Conservation (phyloP, 2,797 vertebrate species). For the Rhinoraja longicauda region DNA sequence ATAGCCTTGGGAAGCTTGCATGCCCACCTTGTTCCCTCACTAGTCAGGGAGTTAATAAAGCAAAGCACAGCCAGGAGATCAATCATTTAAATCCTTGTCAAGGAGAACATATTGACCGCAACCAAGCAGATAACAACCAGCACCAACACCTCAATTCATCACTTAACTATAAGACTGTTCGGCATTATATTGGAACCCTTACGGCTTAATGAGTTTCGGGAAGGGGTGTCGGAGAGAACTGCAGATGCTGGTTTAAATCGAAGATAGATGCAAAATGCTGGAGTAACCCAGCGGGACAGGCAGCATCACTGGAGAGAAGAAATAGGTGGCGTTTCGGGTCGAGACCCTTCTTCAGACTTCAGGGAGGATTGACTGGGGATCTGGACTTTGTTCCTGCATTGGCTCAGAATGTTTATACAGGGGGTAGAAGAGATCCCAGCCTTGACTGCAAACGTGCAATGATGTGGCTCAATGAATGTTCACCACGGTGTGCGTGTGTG, state of each 20-base stretch:
- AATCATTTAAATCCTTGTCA: constrained; percentile 69
- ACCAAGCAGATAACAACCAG: constrained; percentile 69
- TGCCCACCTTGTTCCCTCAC: constrained; percentile 45
- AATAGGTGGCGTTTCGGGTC: no score
- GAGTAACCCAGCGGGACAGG: no score
- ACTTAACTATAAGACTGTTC: constrained; percentile 45
- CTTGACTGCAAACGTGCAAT: background rate
- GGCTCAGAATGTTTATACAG: background rate
- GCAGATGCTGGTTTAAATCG: no score
- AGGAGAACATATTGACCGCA: constrained; percentile 75
- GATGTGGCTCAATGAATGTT: background rate
- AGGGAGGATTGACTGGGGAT: background rate
- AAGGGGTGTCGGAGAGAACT: no score
- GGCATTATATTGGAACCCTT: background rate
- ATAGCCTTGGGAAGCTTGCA: constrained; percentile 46
- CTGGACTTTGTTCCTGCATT: background rate
- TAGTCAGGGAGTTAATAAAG: constrained; percentile 60
- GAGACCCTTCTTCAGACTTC: no score
- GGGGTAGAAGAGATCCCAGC: background rate
- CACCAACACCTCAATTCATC: constrained; percentile 65
- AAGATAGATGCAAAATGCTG: no score
- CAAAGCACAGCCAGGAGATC: constrained; percentile 66
- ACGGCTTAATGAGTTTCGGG: background rate
- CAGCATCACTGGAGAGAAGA: background rate
- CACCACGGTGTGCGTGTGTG: background rate